These are phyloP conservation scores for Odobenus rosmarus DNA, from an alignment of 2,113 vertebrate genomes.

Conservation along the genomic window DNA sequence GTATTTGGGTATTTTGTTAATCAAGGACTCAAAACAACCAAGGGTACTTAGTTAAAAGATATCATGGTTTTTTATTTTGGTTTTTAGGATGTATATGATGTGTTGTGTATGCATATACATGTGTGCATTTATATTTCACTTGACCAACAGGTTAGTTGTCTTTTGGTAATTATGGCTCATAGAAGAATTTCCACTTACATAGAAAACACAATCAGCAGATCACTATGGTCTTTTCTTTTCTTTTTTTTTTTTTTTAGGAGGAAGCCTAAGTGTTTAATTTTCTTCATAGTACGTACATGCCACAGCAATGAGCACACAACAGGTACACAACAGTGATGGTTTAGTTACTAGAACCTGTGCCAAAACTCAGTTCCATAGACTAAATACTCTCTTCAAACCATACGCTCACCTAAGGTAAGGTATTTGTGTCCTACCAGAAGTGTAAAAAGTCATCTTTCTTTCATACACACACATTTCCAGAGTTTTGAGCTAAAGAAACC, in stretches of 20 bases:
- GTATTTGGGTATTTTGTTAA: constrained; percentile 13
- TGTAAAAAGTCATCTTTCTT: neutral
- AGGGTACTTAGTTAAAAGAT: neutral
- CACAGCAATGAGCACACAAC: neutral
- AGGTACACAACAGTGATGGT: neutral
- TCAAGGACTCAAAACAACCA: constrained; percentile 15
- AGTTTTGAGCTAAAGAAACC: constrained; percentile 36
- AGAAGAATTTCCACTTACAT: neutral
- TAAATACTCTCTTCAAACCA: neutral
- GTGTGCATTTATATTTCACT: neutral
- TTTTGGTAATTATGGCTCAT: neutral
- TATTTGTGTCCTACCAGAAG: neutral
- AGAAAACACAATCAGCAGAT: neutral
- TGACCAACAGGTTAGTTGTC: neutral
- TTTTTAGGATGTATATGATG: neutral
- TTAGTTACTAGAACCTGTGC: neutral
- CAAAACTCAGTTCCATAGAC: neutral
- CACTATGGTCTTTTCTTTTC: neutral
- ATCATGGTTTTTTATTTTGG: neutral
- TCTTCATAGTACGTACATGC: neutral
- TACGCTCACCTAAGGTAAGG: neutral
- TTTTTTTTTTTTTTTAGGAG: neutral
- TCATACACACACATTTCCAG: neutral
- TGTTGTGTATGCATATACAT: neutral
- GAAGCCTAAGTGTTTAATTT: neutral